phyloP scores from a whole-genome alignment of 2,113 vertebrate genomes.

The Cromileptes altivelis region DNA sequence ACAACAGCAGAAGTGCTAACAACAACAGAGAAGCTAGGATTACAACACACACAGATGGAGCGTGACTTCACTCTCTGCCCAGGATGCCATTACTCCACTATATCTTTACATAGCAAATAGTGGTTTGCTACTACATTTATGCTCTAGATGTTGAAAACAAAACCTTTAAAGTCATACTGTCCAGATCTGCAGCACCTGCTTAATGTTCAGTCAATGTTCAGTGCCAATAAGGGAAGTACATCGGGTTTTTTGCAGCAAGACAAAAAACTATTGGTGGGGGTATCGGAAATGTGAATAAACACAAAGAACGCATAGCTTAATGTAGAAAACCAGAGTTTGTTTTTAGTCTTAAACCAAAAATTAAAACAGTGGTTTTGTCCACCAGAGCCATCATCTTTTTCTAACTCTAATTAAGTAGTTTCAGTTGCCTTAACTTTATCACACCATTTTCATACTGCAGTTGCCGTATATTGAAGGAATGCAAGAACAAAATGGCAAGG shows the following conservation, averaged over 20 bases:
- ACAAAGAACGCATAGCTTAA: background rate
- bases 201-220: background rate
- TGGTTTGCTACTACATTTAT: too few species aligned
- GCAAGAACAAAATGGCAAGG: background rate
- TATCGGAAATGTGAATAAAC: background rate
- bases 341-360: background rate
- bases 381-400: background rate
- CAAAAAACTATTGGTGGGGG: background rate
- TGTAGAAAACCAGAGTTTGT: background rate
- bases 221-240: background rate
- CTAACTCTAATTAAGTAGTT: background rate
- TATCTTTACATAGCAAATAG: too few species aligned
- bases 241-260: background rate
- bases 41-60: too few species aligned
- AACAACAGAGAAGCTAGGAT: too few species aligned
- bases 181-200: background rate
- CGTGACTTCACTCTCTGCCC: too few species aligned
- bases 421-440: background rate
- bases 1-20: too few species aligned
- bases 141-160: too few species aligned
- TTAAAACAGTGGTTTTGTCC: background rate
- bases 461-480: background rate
- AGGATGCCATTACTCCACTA: too few species aligned
- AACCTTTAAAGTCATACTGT: background rate
- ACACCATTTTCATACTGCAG: background rate